phyloP scores from a whole-genome alignment of 1,140 invertebrate genomes.

The Rhopalosiphum maidis region DNA sequence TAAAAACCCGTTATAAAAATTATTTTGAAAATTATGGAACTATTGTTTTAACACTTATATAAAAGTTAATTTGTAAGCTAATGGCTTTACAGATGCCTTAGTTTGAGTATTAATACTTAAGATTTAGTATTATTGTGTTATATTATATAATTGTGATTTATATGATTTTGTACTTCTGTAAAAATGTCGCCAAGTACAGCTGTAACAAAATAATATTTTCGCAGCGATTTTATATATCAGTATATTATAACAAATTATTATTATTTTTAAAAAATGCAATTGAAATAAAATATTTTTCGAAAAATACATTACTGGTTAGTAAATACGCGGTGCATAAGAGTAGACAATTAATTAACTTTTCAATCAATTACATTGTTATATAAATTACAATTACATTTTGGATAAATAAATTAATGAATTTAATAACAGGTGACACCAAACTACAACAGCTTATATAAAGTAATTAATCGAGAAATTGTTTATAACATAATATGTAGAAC shows the following conservation, averaged over 20 bases:
- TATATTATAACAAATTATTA: neutral
- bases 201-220: slow-evolving; percentile 15
- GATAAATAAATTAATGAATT: neutral
- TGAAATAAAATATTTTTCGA: neutral
- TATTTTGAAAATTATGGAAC: neutral
- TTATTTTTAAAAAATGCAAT: neutral
- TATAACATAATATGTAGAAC: neutral
- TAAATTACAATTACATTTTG: neutral
- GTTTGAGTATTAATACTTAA: neutral
- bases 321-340: neutral
- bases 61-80: neutral
- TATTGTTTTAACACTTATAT: neutral
- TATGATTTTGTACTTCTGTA: slow-evolving; percentile 17
- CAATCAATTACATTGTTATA: neutral
- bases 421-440: neutral
- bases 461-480: neutral
- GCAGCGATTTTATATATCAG: neutral
- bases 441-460: neutral
- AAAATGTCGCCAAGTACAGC: neutral
- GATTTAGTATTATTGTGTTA: too few relatives aligned
- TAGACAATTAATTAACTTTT: neutral
- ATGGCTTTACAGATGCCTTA: neutral
- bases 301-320: neutral
- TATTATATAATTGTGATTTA: neutral
- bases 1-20: neutral